Evolutionary conservation across 2,888 invertebrate genomes (phyloP).

Genomic region (Cerceris rybyensis): DNA sequence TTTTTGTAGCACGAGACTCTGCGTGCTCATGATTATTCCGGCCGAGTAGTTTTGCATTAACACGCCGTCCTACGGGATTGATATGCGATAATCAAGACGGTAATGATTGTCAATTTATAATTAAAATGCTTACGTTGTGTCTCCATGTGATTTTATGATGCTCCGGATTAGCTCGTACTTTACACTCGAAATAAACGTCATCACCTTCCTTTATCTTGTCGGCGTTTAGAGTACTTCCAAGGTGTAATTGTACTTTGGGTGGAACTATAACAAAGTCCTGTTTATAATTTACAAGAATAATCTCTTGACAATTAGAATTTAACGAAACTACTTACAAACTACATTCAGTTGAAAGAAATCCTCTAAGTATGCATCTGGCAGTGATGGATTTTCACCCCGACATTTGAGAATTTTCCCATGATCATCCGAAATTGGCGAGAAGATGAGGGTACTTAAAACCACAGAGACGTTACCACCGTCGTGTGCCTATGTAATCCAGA

Average conservation of each 20-base stretch:
- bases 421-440: slow-evolving; percentile 92
- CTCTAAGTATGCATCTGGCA: slow-evolving; percentile 89
- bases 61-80: slow-evolving; percentile 85
- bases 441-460: slow-evolving; percentile 90
- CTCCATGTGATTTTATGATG: slow-evolving; percentile 90
- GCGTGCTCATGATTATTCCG: slow-evolving; percentile 93
- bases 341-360: slow-evolving; percentile 92
- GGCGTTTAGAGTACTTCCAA: slow-evolving; percentile 89
- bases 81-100: not conserved
- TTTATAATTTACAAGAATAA: not conserved
- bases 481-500: slow-evolving; percentile 51
- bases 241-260: slow-evolving; percentile 87
- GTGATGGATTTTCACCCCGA: slow-evolving; percentile 91
- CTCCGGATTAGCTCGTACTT: slow-evolving; percentile 89
- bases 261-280: slow-evolving; percentile 83
- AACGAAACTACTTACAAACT: slow-evolving; percentile 89
- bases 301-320: not conserved
- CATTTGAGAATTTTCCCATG: slow-evolving; percentile 92
- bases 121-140: slow-evolving; percentile 86
- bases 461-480: slow-evolving; percentile 84
- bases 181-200: slow-evolving; percentile 91
- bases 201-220: slow-evolving; percentile 91
- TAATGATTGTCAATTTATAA: not conserved
- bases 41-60: slow-evolving; percentile 92
- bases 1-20: slow-evolving; percentile 93